Evolutionary conservation across 1,140 invertebrate genomes (phyloP), one percentile per base, ranked within the genome.

Genomic region (Philotrypesis tridentata): DNA sequence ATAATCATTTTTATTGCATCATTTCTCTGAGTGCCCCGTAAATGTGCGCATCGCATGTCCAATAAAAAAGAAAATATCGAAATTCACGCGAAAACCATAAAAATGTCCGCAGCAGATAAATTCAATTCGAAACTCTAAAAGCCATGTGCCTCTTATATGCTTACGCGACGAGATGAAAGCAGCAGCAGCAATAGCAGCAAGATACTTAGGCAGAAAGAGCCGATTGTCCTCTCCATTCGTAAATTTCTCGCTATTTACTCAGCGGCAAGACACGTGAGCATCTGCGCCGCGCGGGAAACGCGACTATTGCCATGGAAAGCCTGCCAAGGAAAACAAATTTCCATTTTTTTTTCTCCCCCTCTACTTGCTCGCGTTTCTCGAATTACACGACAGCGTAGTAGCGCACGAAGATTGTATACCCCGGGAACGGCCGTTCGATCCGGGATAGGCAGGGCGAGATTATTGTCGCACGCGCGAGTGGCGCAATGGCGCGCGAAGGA

Each of bases 401-500:
- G 3, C 9, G 9, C 9, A 37, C n/a, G n/a, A n/a, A n/a, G n/a
- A n/a, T n/a, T n/a, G n/a, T n/a, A n/a, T n/a, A n/a, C n/a, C n/a
- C n/a, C n/a, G n/a, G n/a, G n/a, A 14, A 43, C 37, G 43, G 43
- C 43, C 43, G 43, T 7, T 55, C 21, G 48, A 55, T 55, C 14
- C 4, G 43, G 17, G 17, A 55, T 55, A 55, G 5, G 48, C 17
- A 55, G 21, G 48, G 21, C 48, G 48, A 65, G 61, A 65, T 65
- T 65, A 65, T 33, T 37, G 68, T 31, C 68, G 68, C 33, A 33
- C 21, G 68, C 31, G 21, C 8, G 33, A 33, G 25, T 27, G n/a
- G 68, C 23, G 68, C 9, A 70, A 70, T 37, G 68, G 6, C 68
- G 68, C 68, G 68, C 31, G n/a, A 70, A 27, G 68, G 21, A 37